Percentiles rank a stretch among this genome's conserved stretches.
Conservation (phyloP, 2,888 invertebrate genomes). For the Hydraecia micacea region DNA sequence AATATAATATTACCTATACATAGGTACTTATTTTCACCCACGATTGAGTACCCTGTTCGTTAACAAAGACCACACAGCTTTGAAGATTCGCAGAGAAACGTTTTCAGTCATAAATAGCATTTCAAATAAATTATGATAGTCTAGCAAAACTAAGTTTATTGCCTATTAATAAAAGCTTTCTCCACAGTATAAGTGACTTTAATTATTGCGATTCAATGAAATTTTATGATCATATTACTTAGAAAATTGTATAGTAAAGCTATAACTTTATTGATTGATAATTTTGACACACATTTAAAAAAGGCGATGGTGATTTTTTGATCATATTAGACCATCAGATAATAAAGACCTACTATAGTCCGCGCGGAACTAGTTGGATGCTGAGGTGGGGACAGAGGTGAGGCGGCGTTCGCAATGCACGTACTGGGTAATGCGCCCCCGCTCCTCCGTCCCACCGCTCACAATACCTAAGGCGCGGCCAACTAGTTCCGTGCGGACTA, state of each 20-base stretch:
- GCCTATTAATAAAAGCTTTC: conserved; percentile 32
- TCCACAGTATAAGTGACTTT: conserved; percentile 4
- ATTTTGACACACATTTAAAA: not conserved
- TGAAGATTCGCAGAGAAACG: conserved; percentile 19
- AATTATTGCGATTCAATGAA: conserved; percentile 9
- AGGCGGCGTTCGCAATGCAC: too few species aligned
- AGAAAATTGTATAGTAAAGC: conserved; percentile 2
- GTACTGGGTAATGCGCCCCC: too few species aligned
- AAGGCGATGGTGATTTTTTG: not conserved
- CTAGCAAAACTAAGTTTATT: conserved; percentile 28
- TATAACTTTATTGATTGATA: not conserved
- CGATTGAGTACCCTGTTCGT: not conserved
- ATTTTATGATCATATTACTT: conserved; percentile 9
- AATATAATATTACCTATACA: not conserved
- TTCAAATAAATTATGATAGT: conserved; percentile 18
- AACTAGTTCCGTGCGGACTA: too few species aligned
- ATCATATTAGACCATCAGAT: not conserved
- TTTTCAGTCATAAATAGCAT: conserved; percentile 12
- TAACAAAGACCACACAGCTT: conserved; percentile 10
- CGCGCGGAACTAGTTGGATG: too few species aligned
- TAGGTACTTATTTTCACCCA: conserved; percentile 1
- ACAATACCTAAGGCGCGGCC: too few species aligned
- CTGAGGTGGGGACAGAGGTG: too few species aligned
- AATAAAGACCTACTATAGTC: too few species aligned
- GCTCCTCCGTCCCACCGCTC: too few species aligned